Evolutionary conservation across 2,888 invertebrate genomes (phyloP), one percentile per base, ranked within the genome.

Genomic region (Ditula angustiorana): DNA sequence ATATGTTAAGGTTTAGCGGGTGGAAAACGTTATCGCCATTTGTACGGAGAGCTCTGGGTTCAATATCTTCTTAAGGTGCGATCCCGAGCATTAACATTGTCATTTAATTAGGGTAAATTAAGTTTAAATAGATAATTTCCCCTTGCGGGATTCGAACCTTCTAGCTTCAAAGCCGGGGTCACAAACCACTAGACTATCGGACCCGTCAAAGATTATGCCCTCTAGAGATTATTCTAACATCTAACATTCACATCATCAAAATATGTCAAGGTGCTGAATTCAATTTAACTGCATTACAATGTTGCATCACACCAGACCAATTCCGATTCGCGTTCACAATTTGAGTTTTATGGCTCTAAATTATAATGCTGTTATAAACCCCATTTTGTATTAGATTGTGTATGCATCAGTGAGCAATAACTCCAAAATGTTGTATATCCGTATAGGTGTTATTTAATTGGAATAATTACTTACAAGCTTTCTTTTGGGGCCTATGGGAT

Each of bases 311-410:
- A 30, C 35, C 50, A 19, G 10, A 30, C 50, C n/a, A 33, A 13
- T 53, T 53, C 2, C 35, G 23, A 53, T 35, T 35, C 33, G 52
- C 41, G 16, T 11, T 16, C 11, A 53, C 19, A 50, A 50, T 53
- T 33, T 53, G 52, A 21, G n/a, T 53, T 53, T 53, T 53, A 35
- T 53, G 21, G 35, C 52, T 33, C 30, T 10, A 35, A 21, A 50
- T 50, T 19, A 23, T 5, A 21, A 46, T 2, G 16, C 2, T 30
- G 50, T n/a, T 35, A 35, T 35, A 13, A 35, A 21, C 33, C 8
- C 35, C 5, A 33, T 33, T 53, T 35, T 35, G 52, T 23, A 35
- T 23, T n/a, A 13, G 35, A 35, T 53, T 53, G 50, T 23, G 52
- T 52, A 33, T 28, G 50, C 50, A 30, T 23, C 21, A n/a, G 8